phyloP scores from a whole-genome alignment of 2,888 invertebrate genomes.

The Eulithis testata region DNA sequence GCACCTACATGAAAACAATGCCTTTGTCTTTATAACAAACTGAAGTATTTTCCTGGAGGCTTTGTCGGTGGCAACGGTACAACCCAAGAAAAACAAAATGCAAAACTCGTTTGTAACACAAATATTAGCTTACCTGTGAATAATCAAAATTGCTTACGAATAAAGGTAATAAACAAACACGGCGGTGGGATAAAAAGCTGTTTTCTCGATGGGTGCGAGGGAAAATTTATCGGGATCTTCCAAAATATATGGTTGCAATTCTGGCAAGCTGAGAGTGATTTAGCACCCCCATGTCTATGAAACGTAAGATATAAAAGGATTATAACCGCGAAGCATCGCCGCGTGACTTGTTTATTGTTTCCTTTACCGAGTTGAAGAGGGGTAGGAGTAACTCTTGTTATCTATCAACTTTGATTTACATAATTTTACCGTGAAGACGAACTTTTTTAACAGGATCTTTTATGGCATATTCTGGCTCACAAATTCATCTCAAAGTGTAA shows the following conservation, averaged over 20 bases:
- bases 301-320: conserved; percentile 66
- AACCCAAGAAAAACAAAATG: conserved; percentile 43
- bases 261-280: conserved; percentile 63
- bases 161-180: conserved; percentile 66
- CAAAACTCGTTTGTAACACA: conserved; percentile 47
- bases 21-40: conserved; percentile 32
- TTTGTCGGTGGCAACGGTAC: neutral
- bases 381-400: neutral
- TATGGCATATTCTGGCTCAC: neutral
- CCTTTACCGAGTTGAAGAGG: conserved; percentile 4
- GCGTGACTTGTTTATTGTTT: conserved; percentile 18
- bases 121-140: conserved; percentile 45
- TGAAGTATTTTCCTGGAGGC: conserved; percentile 23
- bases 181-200: conserved; percentile 70
- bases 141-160: conserved; percentile 60
- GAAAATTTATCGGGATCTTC: conserved; percentile 71
- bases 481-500: conserved; percentile 3
- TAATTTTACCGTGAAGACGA: neutral
- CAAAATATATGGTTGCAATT: conserved; percentile 69
- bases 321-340: conserved; percentile 45
- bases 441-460: neutral
- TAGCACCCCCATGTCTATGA: conserved; percentile 62
- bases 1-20: conserved; percentile 25
- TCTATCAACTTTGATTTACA: conserved; percentile 6
- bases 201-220: conserved; percentile 62